Evolutionary conservation across 2,888 invertebrate genomes (phyloP).

Genomic region (Subacronicta megacephala): DNA sequence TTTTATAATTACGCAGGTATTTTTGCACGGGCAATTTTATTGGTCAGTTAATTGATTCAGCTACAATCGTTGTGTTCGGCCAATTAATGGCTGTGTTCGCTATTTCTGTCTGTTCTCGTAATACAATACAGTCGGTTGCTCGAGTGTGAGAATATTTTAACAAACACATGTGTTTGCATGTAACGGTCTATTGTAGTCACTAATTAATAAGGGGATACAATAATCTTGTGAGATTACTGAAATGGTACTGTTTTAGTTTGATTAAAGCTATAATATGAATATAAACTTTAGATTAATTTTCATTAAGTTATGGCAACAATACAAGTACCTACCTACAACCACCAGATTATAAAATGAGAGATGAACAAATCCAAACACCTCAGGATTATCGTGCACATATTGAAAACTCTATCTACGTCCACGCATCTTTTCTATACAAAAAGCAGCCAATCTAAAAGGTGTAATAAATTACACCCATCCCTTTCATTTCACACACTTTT

Average conservation of each 20-base stretch:
- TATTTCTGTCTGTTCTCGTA: conserved; percentile 6
- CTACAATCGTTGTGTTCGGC: conserved; percentile 8
- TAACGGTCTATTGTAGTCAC: conserved; percentile 1
- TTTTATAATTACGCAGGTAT: conserved; percentile 26
- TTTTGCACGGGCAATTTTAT: conserved; percentile 36
- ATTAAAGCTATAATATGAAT: background rate
- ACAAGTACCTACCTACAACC: conserved; percentile 40
- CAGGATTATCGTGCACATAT: conserved; percentile 44
- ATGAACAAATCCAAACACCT: conserved; percentile 58
- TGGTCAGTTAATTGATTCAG: conserved; percentile 26
- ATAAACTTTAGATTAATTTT: conserved; percentile 4
- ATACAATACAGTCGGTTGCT: background rate
- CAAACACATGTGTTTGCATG: background rate
- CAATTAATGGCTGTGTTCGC: conserved; percentile 18
- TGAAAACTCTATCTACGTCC: conserved; percentile 30
- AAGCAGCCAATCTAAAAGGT: conserved; percentile 34
- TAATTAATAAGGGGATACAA: conserved; percentile 18
- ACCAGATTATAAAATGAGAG: conserved; percentile 65
- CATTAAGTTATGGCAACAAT: conserved; percentile 49
- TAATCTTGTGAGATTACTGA: background rate
- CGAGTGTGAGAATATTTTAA: conserved; percentile 16
- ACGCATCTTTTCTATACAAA: conserved; percentile 28
- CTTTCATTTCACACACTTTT: conserved; percentile 49
- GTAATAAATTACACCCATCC: conserved; percentile 47
- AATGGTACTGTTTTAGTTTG: background rate